Evolutionary conservation across 1,140 invertebrate genomes (phyloP).

Genomic region (Diorhabda carinulata): DNA sequence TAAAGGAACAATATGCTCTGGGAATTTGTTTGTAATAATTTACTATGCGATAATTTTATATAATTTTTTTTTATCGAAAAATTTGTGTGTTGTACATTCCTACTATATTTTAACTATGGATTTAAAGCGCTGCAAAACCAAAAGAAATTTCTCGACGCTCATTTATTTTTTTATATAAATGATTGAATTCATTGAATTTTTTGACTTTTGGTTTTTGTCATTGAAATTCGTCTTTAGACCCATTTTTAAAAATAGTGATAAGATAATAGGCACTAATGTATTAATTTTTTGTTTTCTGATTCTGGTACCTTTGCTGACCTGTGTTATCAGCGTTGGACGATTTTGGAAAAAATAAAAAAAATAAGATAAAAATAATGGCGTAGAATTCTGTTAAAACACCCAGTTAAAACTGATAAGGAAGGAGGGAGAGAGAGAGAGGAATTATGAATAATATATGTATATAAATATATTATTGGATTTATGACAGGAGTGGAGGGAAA

Average conservation of each 20-base stretch:
- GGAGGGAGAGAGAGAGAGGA: too few species aligned
- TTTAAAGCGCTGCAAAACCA: too few species aligned
- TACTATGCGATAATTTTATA: neutral
- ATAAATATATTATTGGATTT: too few species aligned
- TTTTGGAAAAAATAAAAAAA: conserved; percentile 21
- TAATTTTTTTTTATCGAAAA: neutral
- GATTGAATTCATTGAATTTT: too few species aligned
- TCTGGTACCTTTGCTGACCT: conserved; percentile 21
- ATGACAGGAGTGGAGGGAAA: too few species aligned
- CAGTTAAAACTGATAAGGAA: neutral
- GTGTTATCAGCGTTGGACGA: conserved; percentile 21
- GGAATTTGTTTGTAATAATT: neutral
- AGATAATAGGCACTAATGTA: conserved; percentile 23
- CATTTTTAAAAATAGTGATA: neutral
- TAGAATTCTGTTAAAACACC: conserved; percentile 6
- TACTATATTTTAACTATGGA: neutral
- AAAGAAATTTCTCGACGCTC: too few species aligned
- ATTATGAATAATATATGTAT: too few species aligned
- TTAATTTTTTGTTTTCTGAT: conserved; percentile 18
- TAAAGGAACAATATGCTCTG: neutral
- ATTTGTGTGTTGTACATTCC: conserved; percentile 21
- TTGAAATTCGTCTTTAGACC: too few species aligned
- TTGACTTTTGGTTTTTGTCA: too few species aligned
- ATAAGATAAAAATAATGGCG: conserved; percentile 6
- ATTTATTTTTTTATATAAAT: too few species aligned